Base-by-base conservation (phyloP, 2,797 vertebrate species). In the Falco biarmicus region DNA sequence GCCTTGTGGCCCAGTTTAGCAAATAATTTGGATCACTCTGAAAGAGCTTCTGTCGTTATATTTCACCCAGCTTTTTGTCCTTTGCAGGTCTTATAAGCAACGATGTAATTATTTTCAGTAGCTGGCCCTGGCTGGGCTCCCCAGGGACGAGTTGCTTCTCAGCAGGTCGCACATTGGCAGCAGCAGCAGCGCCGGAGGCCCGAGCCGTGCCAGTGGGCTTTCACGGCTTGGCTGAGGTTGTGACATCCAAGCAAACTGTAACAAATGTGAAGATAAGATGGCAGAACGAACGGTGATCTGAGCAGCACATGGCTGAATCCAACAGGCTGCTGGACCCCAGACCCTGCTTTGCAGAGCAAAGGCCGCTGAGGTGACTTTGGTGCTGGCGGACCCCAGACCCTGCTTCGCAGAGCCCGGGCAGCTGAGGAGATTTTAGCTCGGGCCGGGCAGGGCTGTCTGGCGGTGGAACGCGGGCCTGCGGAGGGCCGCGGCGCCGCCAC, bases 261-360 rank as follows among this genome's bases (percentile, higher is more conserved):
- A 50, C 4, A 11, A 11, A 14, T 7, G 2, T 17, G 43, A 16
- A 1, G 5, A 15, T 11, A 15, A 21, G 66, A 8, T 15, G 0
- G 14, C n/a, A 11, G 66, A 19, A 9, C 1, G 20, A 10, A 9
- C 41, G 43, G 26, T 17, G 19, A 11, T 14, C 14, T 5, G 32
- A 22, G 32, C 4, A 4, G 29, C 45, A 7, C 4, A 3, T 43
- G 43, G 43, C 43, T 11, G 45, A 11, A 5, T 5, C 21, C n/a
- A 22, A 5, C n/a, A 22, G 43, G 43, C 25, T 9, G 56, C 11
- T 39, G 15, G 43, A 43, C 43, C 43, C 43, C 43, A 43, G 43
- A 43, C 41, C 41, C 41, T 43, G 41, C 41, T 43, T 43, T 43
- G 41, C 41, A 43, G 41, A 43, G 15, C 41, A 6, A 16, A 14